Base-by-base conservation (phyloP, 2,888 invertebrate species). In the Plagodis dolabraria region DNA sequence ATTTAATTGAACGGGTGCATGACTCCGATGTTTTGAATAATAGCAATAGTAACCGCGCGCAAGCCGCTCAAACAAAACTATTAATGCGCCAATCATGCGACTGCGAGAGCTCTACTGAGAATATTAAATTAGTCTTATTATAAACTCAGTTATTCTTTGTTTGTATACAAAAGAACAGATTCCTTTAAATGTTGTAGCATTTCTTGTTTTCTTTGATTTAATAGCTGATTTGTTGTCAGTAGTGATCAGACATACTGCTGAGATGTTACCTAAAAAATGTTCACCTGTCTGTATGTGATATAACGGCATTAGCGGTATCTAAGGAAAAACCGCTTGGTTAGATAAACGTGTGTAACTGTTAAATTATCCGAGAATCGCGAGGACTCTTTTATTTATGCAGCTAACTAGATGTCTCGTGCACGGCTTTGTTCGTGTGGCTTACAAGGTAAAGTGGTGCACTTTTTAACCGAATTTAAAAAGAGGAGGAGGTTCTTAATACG, bases 11-110 rank as follows among this genome's bases (percentile, higher is more conserved):
- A 79, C 80, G 78, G 79, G 83, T 79, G 83, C 84, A 87, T 85
- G 87, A 87, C 82, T 84, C 63, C 75, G 82, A 80, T 84, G 85
- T 87, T 91, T 86, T 89, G 83, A 85, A 85, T 88, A 87, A 83
- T 82, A 83, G 76, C 79, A 75, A 77, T 83, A 81, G 84, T 86
- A 76, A 12, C 84, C 83, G 76, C 85, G 76, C 85, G 83, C 85
- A 83, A 75, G 76, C 76, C 57, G 68, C 62, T 74, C 73, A 76
- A 80, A 84, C 79, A 73, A 75, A 78, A 79, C 73, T 74, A 79
- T 74, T 72, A 77, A 66, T 70, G 67, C 69, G 67, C 62, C 65
- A 65, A 69, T 67, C 62, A 65, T 60, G 59, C 52, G 43, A 45
- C 59, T 54, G 52, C 53, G 57, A 50, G 54, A 36, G 35, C 53